Evolutionary conservation across 1,140 invertebrate species (phyloP).

Genomic region (Paraescarpia echinospica): DNA sequence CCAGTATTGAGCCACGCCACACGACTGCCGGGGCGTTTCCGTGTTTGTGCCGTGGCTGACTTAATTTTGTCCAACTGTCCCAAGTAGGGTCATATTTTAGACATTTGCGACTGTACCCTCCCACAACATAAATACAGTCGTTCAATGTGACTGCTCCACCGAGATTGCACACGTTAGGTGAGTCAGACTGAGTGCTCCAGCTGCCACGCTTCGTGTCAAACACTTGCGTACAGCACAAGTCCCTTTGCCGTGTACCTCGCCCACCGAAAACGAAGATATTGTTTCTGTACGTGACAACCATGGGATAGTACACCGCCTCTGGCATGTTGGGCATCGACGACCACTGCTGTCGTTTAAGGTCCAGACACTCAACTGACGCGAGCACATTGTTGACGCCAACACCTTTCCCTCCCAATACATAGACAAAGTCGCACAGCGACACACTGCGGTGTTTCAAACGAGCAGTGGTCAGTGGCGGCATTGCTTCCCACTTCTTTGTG

Average conservation of each 20-base stretch:
- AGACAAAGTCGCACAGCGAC: neutral
- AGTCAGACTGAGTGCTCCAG: neutral
- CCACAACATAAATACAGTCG: conserved; percentile 12
- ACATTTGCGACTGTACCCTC: neutral
- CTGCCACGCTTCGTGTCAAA: neutral
- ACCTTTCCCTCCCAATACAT: neutral
- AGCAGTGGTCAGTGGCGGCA: neutral
- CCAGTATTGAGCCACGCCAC: conserved; percentile 1
- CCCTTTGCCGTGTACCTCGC: neutral
- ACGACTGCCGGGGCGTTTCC: conserved; percentile 6
- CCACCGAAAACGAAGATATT: conserved; percentile 11
- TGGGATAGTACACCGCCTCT: neutral
- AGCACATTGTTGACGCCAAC: neutral
- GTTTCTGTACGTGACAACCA: neutral
- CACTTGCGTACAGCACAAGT: neutral
- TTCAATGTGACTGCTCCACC: conserved; percentile 7
- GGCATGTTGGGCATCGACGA: neutral
- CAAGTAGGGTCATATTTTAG: neutral
- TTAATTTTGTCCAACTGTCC: neutral
- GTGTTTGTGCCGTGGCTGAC: neutral
- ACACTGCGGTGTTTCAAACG: neutral
- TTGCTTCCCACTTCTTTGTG: conserved; percentile 12
- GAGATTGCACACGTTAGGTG: neutral
- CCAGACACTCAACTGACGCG: neutral
- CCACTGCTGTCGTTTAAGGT: neutral